Evolutionary conservation across 1,140 invertebrate species (phyloP).

Genomic region (Thaumatotibia leucotreta): DNA sequence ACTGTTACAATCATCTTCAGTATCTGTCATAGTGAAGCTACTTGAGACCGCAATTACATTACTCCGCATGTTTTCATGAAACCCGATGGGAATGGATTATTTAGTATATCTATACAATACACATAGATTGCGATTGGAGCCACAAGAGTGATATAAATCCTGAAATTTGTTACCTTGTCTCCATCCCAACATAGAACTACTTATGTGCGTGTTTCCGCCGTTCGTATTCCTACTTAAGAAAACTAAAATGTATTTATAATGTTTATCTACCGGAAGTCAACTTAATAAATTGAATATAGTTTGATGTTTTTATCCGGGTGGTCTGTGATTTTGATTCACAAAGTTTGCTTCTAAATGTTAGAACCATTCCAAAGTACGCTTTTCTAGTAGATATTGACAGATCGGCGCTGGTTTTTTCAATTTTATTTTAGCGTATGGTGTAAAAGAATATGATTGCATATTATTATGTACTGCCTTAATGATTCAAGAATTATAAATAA

Average conservation of each 20-base stretch:
- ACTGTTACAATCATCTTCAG: too few relatives aligned
- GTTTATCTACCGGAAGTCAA: background rate
- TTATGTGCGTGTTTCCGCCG: background rate
- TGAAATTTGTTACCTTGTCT: background rate
- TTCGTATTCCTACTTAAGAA: constrained; percentile 2
- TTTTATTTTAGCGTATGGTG: constrained; percentile 30
- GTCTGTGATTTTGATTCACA: constrained; percentile 3
- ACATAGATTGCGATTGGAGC: background rate
- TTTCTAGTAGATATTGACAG: constrained; percentile 15
- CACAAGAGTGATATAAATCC: background rate
- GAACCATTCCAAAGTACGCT: constrained; percentile 56
- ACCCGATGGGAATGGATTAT: too few relatives aligned
- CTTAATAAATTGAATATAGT: background rate
- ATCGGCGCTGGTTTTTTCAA: constrained; percentile 15
- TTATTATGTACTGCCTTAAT: constrained; percentile 41
- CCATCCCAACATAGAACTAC: background rate
- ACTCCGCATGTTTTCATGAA: too few relatives aligned
- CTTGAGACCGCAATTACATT: too few relatives aligned
- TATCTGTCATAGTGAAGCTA: too few relatives aligned
- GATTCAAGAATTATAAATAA: constrained; percentile 28
- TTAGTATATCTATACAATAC: too few relatives aligned
- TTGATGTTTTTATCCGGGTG: background rate
- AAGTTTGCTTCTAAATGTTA: constrained; percentile 29
- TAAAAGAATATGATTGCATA: constrained; percentile 30
- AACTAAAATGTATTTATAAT: constrained; percentile 10